Conservation (phyloP, 2,888 invertebrate genomes). For the Lithophane socia region DNA sequence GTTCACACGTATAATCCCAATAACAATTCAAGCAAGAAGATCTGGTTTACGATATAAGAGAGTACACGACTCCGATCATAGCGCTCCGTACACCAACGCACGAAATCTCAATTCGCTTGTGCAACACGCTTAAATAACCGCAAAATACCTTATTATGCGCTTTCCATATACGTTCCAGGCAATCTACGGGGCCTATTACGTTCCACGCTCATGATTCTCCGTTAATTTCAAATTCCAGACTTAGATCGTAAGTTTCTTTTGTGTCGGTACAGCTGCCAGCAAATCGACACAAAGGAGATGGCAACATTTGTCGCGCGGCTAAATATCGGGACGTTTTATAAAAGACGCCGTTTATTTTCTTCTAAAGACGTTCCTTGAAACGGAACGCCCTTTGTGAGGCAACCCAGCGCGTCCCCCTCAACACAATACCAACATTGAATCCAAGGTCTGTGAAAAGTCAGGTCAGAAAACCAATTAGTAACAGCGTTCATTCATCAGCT, state of each 20-base stretch:
- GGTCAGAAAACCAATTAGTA: conserved; percentile 81
- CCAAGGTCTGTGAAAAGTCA: conserved; percentile 78
- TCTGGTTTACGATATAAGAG: conserved; percentile 82
- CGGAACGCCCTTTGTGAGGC: conserved; percentile 83
- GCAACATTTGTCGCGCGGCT: conserved; percentile 86
- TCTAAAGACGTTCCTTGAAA: conserved; percentile 85
- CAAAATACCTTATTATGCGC: conserved; percentile 90
- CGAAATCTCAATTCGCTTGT: conserved; percentile 89
- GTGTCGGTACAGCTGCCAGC: conserved; percentile 85
- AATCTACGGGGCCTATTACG: conserved; percentile 86
- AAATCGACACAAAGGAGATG: conserved; percentile 84
- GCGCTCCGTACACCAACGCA: conserved; percentile 82
- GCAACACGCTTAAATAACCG: conserved; percentile 89
- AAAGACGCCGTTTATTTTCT: conserved; percentile 82
- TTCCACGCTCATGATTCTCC: conserved; percentile 84
- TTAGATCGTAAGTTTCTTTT: conserved; percentile 84
- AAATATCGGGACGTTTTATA: conserved; percentile 84
- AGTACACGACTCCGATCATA: conserved; percentile 82
- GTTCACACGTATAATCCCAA: conserved; percentile 86
- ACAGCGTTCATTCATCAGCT: conserved; percentile 78
- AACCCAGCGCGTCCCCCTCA: conserved; percentile 74
- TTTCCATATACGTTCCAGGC: conserved; percentile 89
- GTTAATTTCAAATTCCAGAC: conserved; percentile 86
- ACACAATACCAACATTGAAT: conserved; percentile 74
- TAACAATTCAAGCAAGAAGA: conserved; percentile 84